These are phyloP conservation scores for Cryptoprocta ferox DNA, from an alignment of 2,797 vertebrate genomes.

Conservation along the genomic window DNA sequence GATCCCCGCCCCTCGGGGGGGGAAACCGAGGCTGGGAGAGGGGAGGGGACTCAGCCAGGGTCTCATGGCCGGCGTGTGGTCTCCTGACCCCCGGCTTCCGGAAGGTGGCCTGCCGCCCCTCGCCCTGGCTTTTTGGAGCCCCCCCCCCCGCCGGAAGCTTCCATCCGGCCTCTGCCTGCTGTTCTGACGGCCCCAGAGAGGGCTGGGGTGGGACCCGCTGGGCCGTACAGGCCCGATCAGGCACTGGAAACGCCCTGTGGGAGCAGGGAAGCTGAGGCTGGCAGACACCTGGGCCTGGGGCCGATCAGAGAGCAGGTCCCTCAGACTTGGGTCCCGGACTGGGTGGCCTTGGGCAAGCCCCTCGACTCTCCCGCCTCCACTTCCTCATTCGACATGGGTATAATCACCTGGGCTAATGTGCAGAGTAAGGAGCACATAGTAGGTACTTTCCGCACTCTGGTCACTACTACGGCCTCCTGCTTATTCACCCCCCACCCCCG, in stretches of 20 bases:
- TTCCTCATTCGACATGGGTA: neutral
- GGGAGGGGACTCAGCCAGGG: neutral
- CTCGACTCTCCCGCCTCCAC: no score
- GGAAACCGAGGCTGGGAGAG: neutral
- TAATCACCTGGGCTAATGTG: neutral
- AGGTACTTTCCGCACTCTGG: rapidly evolving
- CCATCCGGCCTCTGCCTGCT: rapidly evolving
- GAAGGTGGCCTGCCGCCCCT: neutral
- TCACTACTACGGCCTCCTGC: rapidly evolving
- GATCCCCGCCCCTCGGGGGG: neutral
- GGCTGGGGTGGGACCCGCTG: neutral
- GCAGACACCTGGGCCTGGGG: neutral
- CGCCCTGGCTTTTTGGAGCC: rapidly evolving
- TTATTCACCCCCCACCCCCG: no score
- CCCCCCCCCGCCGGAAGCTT: neutral
- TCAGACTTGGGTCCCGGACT: neutral
- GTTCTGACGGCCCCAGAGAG: neutral
- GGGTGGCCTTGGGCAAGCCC: neutral
- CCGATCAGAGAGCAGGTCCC: neutral
- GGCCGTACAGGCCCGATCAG: rapidly evolving
- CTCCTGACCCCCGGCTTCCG: neutral
- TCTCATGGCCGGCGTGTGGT: rapidly evolving
- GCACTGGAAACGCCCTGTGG: rapidly evolving
- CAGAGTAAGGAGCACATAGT: neutral
- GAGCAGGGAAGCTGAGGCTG: neutral